Base-by-base conservation (phyloP, 2,797 vertebrate genomes). In the Pipistrellus nathusii region DNA sequence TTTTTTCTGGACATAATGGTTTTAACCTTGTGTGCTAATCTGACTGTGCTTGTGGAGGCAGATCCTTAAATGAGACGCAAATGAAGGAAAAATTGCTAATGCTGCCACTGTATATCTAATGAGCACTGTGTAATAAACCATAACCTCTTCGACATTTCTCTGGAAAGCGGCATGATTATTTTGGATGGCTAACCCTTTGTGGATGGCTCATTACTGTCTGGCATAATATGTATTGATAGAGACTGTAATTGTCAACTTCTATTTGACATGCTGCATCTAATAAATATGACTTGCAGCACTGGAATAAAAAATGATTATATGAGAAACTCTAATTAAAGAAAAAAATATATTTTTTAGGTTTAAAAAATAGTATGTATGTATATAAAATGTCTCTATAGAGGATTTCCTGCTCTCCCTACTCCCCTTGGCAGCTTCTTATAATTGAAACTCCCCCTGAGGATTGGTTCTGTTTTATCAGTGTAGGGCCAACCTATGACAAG, bases 201-300 rank as follows among this genome's bases (percentile, higher is more conserved):
- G 98, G 98, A 98, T 88, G 98, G 98, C 99, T 99, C 99, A 99
- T 99, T 99, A 99, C 99, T 98, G 98, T 98, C 98, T 99, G 99
- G 98, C 98, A 98, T 99, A 99, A 99, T 99, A 98, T 98, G 96
- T 98, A 99, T 99, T 99, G 99, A 99, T 99, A 99, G 98, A 99
- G 99, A 99, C 98, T 98, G 98, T 99, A 99, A 99, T 98, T 98
- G 98, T 99, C 99, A 99, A 99, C 99, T 99, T 98, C 99, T 99
- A 98, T 98, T 99, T 99, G 99, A 99, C 99, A 99, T 98, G 98
- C 99, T 98, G 99, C 98, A 99, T 99, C 99, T 99, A 99, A 99
- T 99, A 99, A 99, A 99, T 99, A 99, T 98, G 99, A 98, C 98
- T 98, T 98, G 98, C 98, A 98, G 99, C 97, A 96, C 97, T 98